phyloP scores from a whole-genome alignment of 2,113 vertebrate genomes.

The Plotosus lineatus region DNA sequence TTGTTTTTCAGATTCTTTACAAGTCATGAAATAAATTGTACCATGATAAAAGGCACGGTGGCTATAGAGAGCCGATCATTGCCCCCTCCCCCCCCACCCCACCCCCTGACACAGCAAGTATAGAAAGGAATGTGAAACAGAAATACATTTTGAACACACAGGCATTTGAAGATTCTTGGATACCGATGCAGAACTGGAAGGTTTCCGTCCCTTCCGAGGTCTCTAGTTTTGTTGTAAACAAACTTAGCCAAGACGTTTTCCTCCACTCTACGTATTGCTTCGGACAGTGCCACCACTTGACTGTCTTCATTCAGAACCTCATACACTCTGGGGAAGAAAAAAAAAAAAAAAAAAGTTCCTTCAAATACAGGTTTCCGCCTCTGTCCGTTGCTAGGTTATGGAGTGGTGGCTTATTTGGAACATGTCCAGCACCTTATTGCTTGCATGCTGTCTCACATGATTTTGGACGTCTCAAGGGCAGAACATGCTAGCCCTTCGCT shows the following conservation, averaged over 20 bases:
- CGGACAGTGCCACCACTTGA: constrained; percentile 8
- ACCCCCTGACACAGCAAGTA: constrained; percentile 15
- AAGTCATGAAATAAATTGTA: constrained; percentile 32
- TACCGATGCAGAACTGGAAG: constrained; percentile 15
- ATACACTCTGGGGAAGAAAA: constrained; percentile 10
- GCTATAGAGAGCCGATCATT: constrained; percentile 8
- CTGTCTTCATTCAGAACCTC: constrained; percentile 1
- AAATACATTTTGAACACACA: constrained; percentile 36
- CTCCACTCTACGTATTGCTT: constrained; percentile 7
- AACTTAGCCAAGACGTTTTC: background rate
- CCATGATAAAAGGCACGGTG: constrained; percentile 36
- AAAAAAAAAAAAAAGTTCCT: constrained; percentile 11
- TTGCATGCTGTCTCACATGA: constrained; percentile 19
- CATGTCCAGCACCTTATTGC: background rate
- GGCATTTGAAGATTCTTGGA: constrained; percentile 33
- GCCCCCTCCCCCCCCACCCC: background rate
- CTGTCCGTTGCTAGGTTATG: background rate
- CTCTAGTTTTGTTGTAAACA: constrained; percentile 38
- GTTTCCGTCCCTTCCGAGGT: constrained; percentile 21
- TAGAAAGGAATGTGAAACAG: constrained; percentile 42
- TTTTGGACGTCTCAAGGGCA: constrained; percentile 1
- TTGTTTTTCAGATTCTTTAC: constrained; percentile 22
- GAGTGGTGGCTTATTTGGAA: constrained; percentile 13
- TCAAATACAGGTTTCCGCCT: constrained; percentile 2
- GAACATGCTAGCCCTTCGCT: constrained; percentile 7